phyloP scores from a whole-genome alignment of 1,140 invertebrate species.

The Ostrea edulis region DNA sequence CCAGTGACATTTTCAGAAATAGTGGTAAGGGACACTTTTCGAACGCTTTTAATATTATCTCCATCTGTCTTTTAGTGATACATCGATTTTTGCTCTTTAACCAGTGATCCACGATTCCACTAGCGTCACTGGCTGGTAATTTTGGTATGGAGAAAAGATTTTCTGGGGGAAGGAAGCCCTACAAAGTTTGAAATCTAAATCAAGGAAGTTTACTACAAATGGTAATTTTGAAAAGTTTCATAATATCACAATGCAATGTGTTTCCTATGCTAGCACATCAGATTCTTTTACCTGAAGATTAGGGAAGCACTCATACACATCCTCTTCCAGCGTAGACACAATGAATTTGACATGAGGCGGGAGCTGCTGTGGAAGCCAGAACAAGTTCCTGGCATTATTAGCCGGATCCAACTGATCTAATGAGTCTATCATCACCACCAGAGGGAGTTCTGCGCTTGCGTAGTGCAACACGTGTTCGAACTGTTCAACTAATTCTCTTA shows the following conservation, averaged over 20 bases:
- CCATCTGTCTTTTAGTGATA: conserved; percentile 67
- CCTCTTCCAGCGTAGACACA: conserved; percentile 80
- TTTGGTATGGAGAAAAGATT: conserved; percentile 61
- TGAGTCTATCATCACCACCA: conserved; percentile 71
- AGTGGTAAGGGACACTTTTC: conserved; percentile 70
- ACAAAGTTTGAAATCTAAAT: not conserved
- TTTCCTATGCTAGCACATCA: conserved; percentile 74
- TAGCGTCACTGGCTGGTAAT: conserved; percentile 57
- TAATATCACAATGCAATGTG: not conserved
- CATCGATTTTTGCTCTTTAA: conserved; percentile 56
- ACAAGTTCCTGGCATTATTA: conserved; percentile 61
- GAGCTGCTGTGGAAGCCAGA: conserved; percentile 65
- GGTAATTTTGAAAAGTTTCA: not conserved
- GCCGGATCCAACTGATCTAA: conserved; percentile 69
- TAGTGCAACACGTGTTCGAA: conserved; percentile 34
- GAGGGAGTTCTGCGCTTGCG: conserved; percentile 43
- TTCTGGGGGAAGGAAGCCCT: conserved; percentile 41
- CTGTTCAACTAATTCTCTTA: conserved; percentile 39
- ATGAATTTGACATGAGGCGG: conserved; percentile 83
- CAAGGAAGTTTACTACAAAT: not conserved
- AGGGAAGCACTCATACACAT: conserved; percentile 68
- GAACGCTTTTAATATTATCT: conserved; percentile 67
- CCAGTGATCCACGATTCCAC: conserved; percentile 66
- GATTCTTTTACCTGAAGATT: conserved; percentile 62
- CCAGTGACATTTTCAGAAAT: conserved; percentile 74